Evolutionary conservation across 2,888 invertebrate genomes (phyloP).

Genomic region (Gymnoscelis rufifasciata): DNA sequence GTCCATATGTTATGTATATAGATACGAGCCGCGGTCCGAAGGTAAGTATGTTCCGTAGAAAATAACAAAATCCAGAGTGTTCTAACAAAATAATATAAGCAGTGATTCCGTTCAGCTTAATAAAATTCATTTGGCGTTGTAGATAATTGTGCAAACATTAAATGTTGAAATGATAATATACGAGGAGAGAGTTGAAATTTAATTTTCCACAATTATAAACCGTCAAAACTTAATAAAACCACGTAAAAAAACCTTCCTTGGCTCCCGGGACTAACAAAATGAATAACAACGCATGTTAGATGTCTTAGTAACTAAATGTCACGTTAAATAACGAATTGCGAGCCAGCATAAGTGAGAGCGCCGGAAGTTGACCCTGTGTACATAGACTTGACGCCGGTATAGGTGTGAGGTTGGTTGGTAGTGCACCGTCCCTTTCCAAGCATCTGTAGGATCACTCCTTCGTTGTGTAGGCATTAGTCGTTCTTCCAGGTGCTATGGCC

Average conservation of each 20-base stretch:
- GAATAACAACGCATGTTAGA: constrained; percentile 58
- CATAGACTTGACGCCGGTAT: constrained; percentile 37
- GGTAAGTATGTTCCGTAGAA: constrained; percentile 60
- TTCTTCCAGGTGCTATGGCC: constrained; percentile 61
- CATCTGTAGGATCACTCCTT: constrained; percentile 49
- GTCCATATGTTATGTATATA: constrained; percentile 56
- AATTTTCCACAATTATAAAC: constrained; percentile 54
- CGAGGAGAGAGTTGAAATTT: constrained; percentile 4
- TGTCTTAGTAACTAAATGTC: constrained; percentile 47
- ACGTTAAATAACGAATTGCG: constrained; percentile 41
- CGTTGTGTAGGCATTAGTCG: constrained; percentile 64
- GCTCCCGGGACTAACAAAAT: constrained; percentile 58
- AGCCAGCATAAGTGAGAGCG: constrained; percentile 58
- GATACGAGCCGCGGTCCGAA: constrained; percentile 40
- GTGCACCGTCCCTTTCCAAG: constrained; percentile 46
- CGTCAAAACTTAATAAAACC: constrained; percentile 37
- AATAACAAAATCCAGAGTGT: constrained; percentile 39
- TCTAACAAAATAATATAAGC: constrained; percentile 39
- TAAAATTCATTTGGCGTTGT: constrained; percentile 49
- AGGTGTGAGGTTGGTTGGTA: constrained; percentile 34
- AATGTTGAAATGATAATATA: constrained; percentile 6
- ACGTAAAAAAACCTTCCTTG: constrained; percentile 56
- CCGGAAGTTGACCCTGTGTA: constrained; percentile 41
- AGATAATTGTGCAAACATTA: constrained; percentile 62
- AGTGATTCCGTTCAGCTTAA: constrained; percentile 60